phyloP scores from a whole-genome alignment of 2,888 invertebrate species.

The Nomada ferruginata region DNA sequence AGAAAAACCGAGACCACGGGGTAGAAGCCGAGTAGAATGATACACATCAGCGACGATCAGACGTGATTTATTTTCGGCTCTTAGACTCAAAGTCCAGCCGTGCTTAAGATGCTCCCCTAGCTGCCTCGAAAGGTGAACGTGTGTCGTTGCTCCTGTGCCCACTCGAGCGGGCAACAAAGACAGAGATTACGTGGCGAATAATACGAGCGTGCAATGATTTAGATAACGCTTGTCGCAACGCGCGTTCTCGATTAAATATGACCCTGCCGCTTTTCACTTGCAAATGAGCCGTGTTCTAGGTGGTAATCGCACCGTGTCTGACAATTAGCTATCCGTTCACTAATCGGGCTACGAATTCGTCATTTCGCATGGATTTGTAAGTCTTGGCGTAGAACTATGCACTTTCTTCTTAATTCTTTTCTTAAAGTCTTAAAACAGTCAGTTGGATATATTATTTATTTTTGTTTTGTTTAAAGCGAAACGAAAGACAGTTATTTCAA shows the following conservation, averaged over 20 bases:
- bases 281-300: background rate
- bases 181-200: slow-evolving; percentile 5
- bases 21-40: slow-evolving; percentile 44
- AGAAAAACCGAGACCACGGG: slow-evolving; percentile 47
- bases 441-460: no score
- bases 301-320: no score
- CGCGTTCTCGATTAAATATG: slow-evolving; percentile 3
- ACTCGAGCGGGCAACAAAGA: background rate
- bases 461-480: background rate
- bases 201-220: slow-evolving; percentile 16
- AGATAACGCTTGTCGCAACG: slow-evolving; percentile 28
- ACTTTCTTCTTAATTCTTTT: background rate
- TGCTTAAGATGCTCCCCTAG: slow-evolving; percentile 49
- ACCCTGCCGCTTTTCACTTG: background rate
- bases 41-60: slow-evolving; percentile 53
- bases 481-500: no score
- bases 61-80: slow-evolving; percentile 75
- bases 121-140: slow-evolving; percentile 55
- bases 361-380: background rate
- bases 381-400: background rate
- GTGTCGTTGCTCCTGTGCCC: slow-evolving; percentile 51
- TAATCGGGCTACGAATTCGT: background rate
- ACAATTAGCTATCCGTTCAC: background rate
- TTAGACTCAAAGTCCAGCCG: slow-evolving; percentile 56
- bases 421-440: no score